phyloP scores from a whole-genome alignment of 2,888 invertebrate species.

The Platycheirus rosarum region DNA sequence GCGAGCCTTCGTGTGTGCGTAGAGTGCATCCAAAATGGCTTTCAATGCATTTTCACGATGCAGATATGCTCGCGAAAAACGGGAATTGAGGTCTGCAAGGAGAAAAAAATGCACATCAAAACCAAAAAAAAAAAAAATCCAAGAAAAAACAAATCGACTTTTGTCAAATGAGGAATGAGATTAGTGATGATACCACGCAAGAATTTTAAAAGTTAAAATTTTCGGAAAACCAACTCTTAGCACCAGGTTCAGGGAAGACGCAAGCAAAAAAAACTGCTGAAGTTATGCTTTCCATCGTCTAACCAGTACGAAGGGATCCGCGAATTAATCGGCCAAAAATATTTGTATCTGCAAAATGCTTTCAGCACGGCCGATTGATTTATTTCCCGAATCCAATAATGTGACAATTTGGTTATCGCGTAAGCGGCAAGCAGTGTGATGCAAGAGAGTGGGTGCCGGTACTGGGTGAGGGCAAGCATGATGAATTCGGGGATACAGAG shows the following conservation, averaged over 20 bases:
- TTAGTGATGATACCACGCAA: constrained; percentile 69
- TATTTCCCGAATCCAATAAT: constrained; percentile 70
- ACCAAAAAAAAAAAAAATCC: too few relatives aligned
- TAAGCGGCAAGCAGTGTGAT: constrained; percentile 15
- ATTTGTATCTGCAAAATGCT: constrained; percentile 74
- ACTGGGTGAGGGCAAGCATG: constrained; percentile 59
- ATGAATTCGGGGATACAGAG: constrained; percentile 61
- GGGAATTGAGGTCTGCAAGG: neutral
- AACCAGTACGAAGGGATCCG: constrained; percentile 47
- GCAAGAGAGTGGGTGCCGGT: constrained; percentile 45
- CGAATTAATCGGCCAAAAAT: constrained; percentile 70
- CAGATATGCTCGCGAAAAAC: constrained; percentile 27
- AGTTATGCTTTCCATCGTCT: constrained; percentile 35
- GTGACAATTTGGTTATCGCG: constrained; percentile 73
- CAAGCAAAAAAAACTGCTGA: constrained; percentile 10
- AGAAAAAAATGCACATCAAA: constrained; percentile 6
- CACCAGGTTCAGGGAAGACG: neutral
- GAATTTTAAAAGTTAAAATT: constrained; percentile 70
- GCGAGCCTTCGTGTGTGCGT: constrained; percentile 59
- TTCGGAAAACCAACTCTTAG: constrained; percentile 30
- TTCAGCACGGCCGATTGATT: constrained; percentile 73
- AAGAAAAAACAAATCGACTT: constrained; percentile 61
- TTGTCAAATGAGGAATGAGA: constrained; percentile 72
- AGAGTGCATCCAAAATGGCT: constrained; percentile 39
- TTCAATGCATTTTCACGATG: constrained; percentile 43